Evolutionary conservation across 2,113 vertebrate species (phyloP).

Genomic region (Chiloscyllium plagiosum): DNA sequence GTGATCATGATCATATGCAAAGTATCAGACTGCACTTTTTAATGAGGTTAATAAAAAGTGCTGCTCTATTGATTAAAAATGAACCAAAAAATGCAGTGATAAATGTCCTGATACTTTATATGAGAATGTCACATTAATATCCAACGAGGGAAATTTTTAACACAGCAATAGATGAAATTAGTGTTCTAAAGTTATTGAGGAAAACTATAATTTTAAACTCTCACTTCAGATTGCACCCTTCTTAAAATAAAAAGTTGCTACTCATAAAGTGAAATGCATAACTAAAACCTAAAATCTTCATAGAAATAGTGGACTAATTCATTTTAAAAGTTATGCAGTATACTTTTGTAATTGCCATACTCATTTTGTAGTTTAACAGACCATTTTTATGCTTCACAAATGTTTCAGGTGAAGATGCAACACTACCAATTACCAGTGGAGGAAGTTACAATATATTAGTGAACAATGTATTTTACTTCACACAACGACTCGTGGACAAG

Average conservation of each 20-base stretch:
- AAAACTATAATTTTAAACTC: background rate
- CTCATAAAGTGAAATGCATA: background rate
- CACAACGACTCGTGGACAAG: constrained; percentile 94
- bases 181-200: background rate
- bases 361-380: background rate
- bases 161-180: background rate
- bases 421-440: constrained; percentile 84
- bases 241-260: background rate
- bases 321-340: background rate
- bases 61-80: background rate
- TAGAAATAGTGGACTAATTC: background rate
- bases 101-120: background rate
- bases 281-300: background rate
- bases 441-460: constrained; percentile 94
- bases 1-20: background rate
- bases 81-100: no score
- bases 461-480: constrained; percentile 97
- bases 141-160: background rate
- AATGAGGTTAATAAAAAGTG: background rate
- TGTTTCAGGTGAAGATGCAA: constrained; percentile 83
- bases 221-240: background rate
- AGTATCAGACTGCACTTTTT: background rate
- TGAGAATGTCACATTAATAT: background rate
- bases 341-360: background rate
- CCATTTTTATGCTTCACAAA: background rate